A percentile compares a stretch with the other conserved stretches of the same genome.
Conservation (phyloP, 2,888 invertebrate genomes). For the Myathropa florea region DNA sequence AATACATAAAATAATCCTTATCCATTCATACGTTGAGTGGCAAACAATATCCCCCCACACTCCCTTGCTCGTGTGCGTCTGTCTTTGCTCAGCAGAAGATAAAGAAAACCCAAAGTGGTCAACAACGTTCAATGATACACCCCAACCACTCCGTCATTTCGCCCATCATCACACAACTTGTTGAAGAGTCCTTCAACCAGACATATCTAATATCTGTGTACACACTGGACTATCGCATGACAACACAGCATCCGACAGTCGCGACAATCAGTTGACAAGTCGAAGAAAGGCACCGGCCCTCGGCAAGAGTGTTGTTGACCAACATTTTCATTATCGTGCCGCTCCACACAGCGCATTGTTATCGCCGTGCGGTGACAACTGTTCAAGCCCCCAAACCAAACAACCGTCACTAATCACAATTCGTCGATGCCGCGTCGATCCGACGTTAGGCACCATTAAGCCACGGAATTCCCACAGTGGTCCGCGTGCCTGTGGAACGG, state of each 20-base stretch:
- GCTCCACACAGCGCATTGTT: background rate
- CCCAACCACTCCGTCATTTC: background rate
- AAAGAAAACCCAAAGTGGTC: background rate
- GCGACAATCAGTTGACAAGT: background rate
- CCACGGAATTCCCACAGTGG: background rate
- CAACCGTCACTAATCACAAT: background rate
- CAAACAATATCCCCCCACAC: background rate
- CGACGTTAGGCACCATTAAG: background rate
- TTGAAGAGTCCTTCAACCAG: background rate
- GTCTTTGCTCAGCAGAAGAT: background rate
- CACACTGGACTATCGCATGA: background rate
- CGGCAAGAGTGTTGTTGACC: conserved; percentile 20
- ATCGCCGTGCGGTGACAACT: background rate
- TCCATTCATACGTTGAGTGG: background rate
- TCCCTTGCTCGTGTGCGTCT: background rate
- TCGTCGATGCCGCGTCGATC: background rate
- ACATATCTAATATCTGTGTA: background rate
- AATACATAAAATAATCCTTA: background rate
- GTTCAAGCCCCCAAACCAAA: background rate
- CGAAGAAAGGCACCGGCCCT: background rate
- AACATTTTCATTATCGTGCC: conserved; percentile 22
- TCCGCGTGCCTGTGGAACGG: background rate
- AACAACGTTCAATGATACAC: background rate
- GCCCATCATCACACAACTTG: background rate
- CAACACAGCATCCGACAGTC: background rate